Evolutionary conservation across 2,113 vertebrate genomes (phyloP).

Genomic region (Hepsetus odoe): DNA sequence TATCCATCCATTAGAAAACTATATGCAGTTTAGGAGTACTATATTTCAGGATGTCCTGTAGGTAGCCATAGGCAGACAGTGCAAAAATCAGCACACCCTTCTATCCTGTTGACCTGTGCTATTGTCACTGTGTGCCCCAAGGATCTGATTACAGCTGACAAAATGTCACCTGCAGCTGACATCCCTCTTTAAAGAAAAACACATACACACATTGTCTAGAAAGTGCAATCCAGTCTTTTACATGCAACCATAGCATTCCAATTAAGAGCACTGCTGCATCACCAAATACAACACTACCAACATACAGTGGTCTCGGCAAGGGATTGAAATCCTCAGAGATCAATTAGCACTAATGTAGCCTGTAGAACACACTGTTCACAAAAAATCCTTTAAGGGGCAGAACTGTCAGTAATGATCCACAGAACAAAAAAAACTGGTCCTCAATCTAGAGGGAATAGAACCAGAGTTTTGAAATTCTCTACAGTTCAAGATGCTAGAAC

Average conservation of each 20-base stretch:
- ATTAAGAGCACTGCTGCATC: slow-evolving; percentile 31
- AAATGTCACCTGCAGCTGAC: slow-evolving; percentile 49
- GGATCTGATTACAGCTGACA: slow-evolving; percentile 45
- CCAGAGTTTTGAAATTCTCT: background rate
- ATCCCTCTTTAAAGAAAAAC: slow-evolving; percentile 30
- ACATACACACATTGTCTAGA: slow-evolving; percentile 22
- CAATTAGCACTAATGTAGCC: slow-evolving; percentile 33
- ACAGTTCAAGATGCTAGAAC: background rate
- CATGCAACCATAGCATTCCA: slow-evolving; percentile 39
- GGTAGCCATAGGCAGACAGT: slow-evolving; percentile 20
- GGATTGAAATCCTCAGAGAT: slow-evolving; percentile 10
- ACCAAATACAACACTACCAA: background rate
- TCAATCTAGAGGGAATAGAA: background rate
- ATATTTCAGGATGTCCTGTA: slow-evolving; percentile 23
- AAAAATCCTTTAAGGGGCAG: background rate
- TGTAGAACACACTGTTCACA: slow-evolving; percentile 18
- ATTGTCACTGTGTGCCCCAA: slow-evolving; percentile 33
- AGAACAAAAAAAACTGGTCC: background rate
- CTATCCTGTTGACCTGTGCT: slow-evolving; percentile 50
- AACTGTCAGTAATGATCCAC: background rate
- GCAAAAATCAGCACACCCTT: slow-evolving; percentile 42
- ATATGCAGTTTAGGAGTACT: slow-evolving; percentile 12
- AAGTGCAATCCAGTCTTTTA: slow-evolving; percentile 24
- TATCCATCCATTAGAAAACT: too few species aligned
- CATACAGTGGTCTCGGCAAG: slow-evolving; percentile 7